Evolutionary conservation across 2,888 invertebrate species (phyloP).

Genomic region (Boloria selene): DNA sequence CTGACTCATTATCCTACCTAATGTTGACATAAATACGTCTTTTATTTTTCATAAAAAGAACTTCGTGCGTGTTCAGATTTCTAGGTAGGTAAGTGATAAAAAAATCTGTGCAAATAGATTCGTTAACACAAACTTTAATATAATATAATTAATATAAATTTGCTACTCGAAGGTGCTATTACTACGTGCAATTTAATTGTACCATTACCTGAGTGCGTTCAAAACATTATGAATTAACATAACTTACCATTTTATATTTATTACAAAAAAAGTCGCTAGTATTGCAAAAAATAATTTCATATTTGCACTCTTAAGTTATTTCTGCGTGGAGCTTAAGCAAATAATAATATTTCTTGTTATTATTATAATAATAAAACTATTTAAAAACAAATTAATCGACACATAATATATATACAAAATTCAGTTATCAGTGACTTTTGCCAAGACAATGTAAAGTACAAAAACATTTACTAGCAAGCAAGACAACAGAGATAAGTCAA

Average conservation of each 20-base stretch:
- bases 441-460: neutral
- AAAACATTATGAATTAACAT: neutral
- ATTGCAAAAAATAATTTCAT: slow-evolving; percentile 29
- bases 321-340: no score
- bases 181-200: neutral
- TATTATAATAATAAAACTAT: neutral
- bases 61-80: no score
- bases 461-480: neutral
- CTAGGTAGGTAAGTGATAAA: no score
- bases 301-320: slow-evolving; percentile 1
- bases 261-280: slow-evolving; percentile 23
- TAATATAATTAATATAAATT: no score
- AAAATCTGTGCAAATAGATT: no score
- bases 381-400: slow-evolving; percentile 7
- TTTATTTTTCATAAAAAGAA: no score
- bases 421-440: neutral
- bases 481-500: slow-evolving; percentile 4
- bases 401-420: neutral
- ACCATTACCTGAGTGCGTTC: slow-evolving; percentile 17
- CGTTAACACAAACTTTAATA: no score
- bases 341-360: no score
- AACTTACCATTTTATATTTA: slow-evolving; percentile 35
- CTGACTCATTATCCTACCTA: no score
- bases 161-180: neutral
- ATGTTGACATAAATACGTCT: no score